Evolutionary conservation across 35 echinoderm and acorn worm genomes (phyloP), one percentile per base, ranked within the genome.

Genomic region (Chiridota heheva): DNA sequence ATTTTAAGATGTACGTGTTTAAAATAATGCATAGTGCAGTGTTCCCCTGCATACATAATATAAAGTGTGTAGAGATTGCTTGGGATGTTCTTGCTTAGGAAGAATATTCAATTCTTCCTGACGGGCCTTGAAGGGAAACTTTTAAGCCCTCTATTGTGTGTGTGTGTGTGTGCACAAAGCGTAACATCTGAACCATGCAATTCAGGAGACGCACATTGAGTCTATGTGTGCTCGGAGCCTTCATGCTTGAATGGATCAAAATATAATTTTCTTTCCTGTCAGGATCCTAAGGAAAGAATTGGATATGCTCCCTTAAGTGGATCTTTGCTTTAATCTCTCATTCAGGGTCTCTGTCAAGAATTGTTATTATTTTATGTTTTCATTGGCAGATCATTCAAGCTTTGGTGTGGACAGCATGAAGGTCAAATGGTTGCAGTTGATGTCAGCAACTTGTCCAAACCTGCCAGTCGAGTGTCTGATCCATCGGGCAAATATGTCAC

Each of bases 321-420:
- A 7, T 26, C 7, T 63, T 18, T 10, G 4, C 57, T n/a, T 20
- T 60, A n/a, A 7, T 47, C 41, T 7, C 16, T 76, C 34, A 17
- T 15, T 17, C 26, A 7, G 15, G 16, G 27, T 4, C 40, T 55
- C 17, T 8, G 6, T 37, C 12, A 42, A 13, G 32, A 34, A 8
- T 16, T 34, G 12, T 10, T 12, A 16, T 34, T 10, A 42, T 34
- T 12, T 8, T 10, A 16, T 72, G 2, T 67, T 4, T 16, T 18
- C 42, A 68, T 43, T 7, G 40, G 44, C 70, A 97, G 87, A 67
- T 86, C 72, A 1, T 85, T 68, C 57, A 82, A 97, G 70, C 20
- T 97, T 20, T 97, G 94, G 94, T 96, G 94, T 81, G 94, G 94
- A 32, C 89, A 91, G 28, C 51, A 85, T 29, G 94, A 82, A 20